Evolutionary conservation across 2,888 invertebrate genomes (phyloP).

Genomic region (Pelosia muscerda): DNA sequence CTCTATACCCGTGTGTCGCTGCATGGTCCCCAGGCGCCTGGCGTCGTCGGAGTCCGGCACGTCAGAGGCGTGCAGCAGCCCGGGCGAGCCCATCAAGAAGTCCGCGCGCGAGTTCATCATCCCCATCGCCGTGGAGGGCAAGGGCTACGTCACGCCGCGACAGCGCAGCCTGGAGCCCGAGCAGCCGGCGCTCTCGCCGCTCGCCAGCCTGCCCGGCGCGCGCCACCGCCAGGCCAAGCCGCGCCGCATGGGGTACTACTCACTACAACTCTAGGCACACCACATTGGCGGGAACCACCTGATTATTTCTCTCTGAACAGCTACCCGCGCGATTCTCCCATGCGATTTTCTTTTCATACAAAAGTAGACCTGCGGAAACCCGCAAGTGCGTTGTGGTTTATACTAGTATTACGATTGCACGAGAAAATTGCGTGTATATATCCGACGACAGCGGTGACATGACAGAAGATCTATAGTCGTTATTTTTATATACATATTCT

Average conservation of each 20-base stretch:
- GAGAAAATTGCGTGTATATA: too few species aligned
- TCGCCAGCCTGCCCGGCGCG: neutral
- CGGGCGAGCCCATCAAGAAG: slow-evolving; percentile 91
- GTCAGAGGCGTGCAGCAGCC: slow-evolving; percentile 79
- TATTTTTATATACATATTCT: too few species aligned
- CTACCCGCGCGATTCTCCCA: too few species aligned
- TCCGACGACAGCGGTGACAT: too few species aligned
- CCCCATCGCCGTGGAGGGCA: slow-evolving; percentile 97
- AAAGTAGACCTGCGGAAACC: too few species aligned
- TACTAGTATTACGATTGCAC: too few species aligned
- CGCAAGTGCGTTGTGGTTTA: too few species aligned
- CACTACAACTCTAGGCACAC: too few species aligned
- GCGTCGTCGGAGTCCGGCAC: slow-evolving; percentile 89
- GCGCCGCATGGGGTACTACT: slow-evolving; percentile 90
- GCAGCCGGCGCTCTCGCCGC: slow-evolving; percentile 46
- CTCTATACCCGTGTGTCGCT: neutral
- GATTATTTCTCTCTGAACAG: too few species aligned
- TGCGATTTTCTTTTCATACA: too few species aligned
- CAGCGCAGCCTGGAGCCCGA: slow-evolving; percentile 92
- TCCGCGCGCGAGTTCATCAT: slow-evolving; percentile 96
- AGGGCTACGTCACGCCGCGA: slow-evolving; percentile 93
- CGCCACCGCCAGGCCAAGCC: slow-evolving; percentile 69
- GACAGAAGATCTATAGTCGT: too few species aligned
- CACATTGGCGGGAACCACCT: too few species aligned
- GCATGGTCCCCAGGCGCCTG: slow-evolving; percentile 64